phyloP scores from a whole-genome alignment of 1,140 invertebrate species.

The Hylyphantes graminicola region DNA sequence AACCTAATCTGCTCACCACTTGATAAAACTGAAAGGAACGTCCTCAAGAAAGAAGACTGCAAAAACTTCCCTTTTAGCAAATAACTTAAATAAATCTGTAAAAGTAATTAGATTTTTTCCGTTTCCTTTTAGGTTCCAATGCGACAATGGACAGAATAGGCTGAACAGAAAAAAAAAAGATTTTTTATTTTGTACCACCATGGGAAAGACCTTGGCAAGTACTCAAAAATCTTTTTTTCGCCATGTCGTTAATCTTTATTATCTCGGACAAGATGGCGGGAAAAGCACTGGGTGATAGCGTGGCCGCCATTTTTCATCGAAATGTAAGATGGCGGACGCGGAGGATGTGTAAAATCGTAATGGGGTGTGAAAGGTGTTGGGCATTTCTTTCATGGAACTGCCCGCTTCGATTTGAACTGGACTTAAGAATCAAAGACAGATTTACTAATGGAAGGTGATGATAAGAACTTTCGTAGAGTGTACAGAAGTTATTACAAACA shows the following conservation, averaged over 20 bases:
- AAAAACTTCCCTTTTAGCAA: conserved; percentile 43
- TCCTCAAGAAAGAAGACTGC: conserved; percentile 5
- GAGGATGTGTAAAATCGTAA: conserved; percentile 39
- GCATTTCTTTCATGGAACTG: neutral
- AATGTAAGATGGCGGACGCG: conserved; percentile 18
- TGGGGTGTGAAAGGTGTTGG: conserved; percentile 5
- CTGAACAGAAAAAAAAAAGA: neutral
- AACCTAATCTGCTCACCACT: conserved; percentile 23
- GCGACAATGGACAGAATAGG: conserved; percentile 24
- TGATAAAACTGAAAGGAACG: conserved; percentile 12
- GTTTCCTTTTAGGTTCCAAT: conserved; percentile 44
- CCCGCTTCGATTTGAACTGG: neutral
- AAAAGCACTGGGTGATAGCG: conserved; percentile 49
- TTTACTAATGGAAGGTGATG: no score
- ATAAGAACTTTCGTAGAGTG: no score
- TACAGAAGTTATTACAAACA: no score
- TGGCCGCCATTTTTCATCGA: conserved; percentile 45
- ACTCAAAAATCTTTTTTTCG: conserved; percentile 47
- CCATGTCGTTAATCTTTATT: conserved; percentile 59
- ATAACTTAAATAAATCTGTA: conserved; percentile 44
- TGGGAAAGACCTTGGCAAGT: conserved; percentile 31
- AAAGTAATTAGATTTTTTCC: conserved; percentile 36
- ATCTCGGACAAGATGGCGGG: conserved; percentile 49
- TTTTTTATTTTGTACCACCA: conserved; percentile 11
- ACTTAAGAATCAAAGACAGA: no score